Evolutionary conservation across 2,888 invertebrate species (phyloP).

Genomic region (Caradrina kadenii): DNA sequence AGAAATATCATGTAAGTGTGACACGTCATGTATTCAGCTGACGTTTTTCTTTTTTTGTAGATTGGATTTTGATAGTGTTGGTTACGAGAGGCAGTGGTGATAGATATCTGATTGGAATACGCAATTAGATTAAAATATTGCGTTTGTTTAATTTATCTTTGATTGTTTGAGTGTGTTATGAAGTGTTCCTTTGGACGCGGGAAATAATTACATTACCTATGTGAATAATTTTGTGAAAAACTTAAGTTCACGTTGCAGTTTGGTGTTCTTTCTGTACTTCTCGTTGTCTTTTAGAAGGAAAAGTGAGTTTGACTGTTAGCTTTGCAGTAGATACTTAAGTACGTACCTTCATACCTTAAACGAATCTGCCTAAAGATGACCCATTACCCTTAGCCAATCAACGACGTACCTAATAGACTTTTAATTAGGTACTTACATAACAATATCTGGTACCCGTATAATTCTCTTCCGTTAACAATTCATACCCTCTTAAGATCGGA

Average conservation of each 20-base stretch:
- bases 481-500: slow-evolving; percentile 19
- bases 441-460: not conserved
- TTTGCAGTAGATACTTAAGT: no score
- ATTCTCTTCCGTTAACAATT: slow-evolving; percentile 4
- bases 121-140: not conserved
- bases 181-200: not conserved
- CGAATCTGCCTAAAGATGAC: no score
- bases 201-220: not conserved
- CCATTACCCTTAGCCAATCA: no score
- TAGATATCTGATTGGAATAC: not conserved
- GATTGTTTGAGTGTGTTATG: not conserved
- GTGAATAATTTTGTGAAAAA: no score
- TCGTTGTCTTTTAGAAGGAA: no score
- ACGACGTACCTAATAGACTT: no score
- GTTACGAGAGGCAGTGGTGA: not conserved
- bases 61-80: not conserved
- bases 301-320: no score
- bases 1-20: slow-evolving; percentile 38
- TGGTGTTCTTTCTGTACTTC: no score
- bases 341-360: no score
- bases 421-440: no score
- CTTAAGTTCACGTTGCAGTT: no score
- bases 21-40: slow-evolving; percentile 18
- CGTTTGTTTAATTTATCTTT: not conserved
- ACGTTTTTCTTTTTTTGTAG: not conserved